Percentiles rank a stretch among this genome's conserved stretches.
Conservation (phyloP, 1,140 invertebrate species). For the silkworm (Bombyx mori) region DNA sequence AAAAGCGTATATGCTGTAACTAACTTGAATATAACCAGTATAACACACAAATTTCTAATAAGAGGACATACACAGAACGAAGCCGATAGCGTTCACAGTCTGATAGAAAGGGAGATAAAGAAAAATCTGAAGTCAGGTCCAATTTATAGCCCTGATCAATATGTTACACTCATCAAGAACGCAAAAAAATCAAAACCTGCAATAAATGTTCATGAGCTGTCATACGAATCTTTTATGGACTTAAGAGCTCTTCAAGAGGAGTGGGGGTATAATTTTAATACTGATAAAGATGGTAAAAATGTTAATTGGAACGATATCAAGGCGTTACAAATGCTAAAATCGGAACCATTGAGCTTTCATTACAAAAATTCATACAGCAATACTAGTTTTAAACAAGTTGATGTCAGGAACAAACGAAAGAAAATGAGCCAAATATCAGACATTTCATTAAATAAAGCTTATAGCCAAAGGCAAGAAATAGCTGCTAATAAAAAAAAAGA, state of each 20-base stretch:
- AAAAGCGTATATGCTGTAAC: conserved; percentile 43
- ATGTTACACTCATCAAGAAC: conserved; percentile 17
- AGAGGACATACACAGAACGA: conserved; percentile 12
- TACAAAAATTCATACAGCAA: conserved; percentile 19
- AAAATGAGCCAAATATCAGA: conserved; percentile 11
- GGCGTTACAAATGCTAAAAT: conserved; percentile 17
- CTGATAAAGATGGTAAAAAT: conserved; percentile 10
- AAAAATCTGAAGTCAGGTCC: conserved; percentile 23
- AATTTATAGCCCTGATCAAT: conserved; percentile 17
- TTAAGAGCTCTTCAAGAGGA: conserved; percentile 16
- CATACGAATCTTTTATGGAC: conserved; percentile 10
- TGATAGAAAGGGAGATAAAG: conserved; percentile 16
- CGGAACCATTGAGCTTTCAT: conserved; percentile 13
- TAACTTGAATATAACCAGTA: conserved; percentile 32
- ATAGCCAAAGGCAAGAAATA: conserved; percentile 9
- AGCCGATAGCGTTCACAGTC: conserved; percentile 14
- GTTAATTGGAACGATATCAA: conserved; percentile 28
- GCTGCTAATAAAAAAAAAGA: conserved; percentile 18
- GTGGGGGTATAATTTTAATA: conserved; percentile 15
- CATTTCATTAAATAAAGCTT: conserved; percentile 8
- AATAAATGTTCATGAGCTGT: conserved; percentile 15
- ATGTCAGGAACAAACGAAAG: conserved; percentile 18
- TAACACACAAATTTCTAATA: conserved; percentile 41
- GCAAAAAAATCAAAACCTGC: conserved; percentile 14
- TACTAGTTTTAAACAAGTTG: conserved; percentile 9